Conservation (phyloP, 2,113 vertebrate species). For the Benitochromis conjunctus region DNA sequence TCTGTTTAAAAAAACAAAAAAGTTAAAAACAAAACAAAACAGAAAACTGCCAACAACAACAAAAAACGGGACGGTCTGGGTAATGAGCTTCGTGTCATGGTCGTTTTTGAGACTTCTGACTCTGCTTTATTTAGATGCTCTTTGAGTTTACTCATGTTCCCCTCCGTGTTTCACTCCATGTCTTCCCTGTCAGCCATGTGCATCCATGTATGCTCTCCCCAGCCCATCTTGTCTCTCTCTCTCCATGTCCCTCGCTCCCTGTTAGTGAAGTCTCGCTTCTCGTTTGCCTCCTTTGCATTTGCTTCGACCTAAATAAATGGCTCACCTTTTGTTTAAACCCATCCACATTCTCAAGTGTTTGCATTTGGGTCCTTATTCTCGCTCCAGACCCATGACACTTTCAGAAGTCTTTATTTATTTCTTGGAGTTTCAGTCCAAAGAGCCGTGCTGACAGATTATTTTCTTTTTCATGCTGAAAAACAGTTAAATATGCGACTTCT, state of each 20-base stretch:
- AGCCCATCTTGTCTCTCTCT: neutral
- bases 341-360: no score
- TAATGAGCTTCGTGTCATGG: neutral
- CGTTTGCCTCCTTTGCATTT: no score
- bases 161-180: neutral
- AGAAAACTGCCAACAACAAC: neutral
- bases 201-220: neutral
- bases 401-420: neutral
- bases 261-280: no score
- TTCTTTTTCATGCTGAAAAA: neutral
- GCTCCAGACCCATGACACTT: no score
- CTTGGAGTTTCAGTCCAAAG: neutral
- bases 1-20: no score
- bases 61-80: neutral
- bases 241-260: neutral
- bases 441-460: neutral
- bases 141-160: neutral
- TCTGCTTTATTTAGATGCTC: neutral
- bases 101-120: neutral
- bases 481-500: neutral
- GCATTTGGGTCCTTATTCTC: no score
- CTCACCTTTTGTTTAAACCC: no score
- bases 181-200: neutral
- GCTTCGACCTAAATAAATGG: no score
- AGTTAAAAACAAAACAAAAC: no score